These are phyloP conservation scores for Cheilosia variabilis DNA, from an alignment of 2,888 invertebrate species.

Conservation along the genomic window DNA sequence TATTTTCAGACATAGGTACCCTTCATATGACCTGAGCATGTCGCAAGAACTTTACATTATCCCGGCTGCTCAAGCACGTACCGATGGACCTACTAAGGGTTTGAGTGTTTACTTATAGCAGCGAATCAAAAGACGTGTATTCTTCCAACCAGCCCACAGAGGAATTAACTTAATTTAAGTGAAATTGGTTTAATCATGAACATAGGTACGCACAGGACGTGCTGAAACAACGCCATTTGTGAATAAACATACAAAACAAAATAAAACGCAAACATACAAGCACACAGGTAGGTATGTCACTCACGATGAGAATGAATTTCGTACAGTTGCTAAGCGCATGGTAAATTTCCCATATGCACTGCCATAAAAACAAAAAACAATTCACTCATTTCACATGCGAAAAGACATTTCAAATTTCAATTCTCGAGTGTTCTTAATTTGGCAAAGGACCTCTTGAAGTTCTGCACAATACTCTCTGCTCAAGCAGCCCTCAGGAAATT, in stretches of 20 bases:
- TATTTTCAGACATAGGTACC: no score
- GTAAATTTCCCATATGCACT: neutral
- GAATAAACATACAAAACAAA: no score
- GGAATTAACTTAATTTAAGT: neutral
- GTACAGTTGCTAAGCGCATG: constrained; percentile 14
- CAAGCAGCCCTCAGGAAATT: constrained; percentile 8
- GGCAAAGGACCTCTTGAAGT: constrained; percentile 37
- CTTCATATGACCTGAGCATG: no score
- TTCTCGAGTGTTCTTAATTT: constrained; percentile 33
- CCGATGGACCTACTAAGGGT: no score
- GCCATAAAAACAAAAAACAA: neutral
- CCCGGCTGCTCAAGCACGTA: no score
- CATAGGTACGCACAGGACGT: neutral
- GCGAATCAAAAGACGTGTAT: neutral
- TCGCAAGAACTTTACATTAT: no score
- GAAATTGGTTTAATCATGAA: neutral
- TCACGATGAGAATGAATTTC: constrained; percentile 1
- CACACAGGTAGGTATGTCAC: no score
- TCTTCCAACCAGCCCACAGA: neutral
- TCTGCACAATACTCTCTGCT: constrained; percentile 8
- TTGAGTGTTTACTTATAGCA: neutral
- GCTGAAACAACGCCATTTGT: neutral
- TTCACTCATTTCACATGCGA: constrained; percentile 8
- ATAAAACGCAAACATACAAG: neutral
- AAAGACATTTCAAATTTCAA: neutral